phyloP scores from a whole-genome alignment of 1,140 invertebrate genomes.

The Tigriopus japonicus region DNA sequence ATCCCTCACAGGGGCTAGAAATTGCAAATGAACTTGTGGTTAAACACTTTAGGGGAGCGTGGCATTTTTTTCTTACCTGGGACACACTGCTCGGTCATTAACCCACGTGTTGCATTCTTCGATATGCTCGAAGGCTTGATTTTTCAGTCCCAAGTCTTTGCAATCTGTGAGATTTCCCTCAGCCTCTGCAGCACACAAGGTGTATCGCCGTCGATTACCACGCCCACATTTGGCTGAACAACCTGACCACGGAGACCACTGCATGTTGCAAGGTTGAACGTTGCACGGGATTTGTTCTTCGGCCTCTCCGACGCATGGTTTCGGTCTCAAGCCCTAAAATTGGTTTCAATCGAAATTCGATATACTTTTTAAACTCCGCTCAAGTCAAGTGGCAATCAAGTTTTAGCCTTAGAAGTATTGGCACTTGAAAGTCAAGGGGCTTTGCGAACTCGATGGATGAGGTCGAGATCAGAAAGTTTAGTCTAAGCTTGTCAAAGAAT shows the following conservation, averaged over 20 bases:
- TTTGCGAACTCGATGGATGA: no score
- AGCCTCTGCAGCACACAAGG: slow-evolving; percentile 18
- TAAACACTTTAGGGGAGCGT: no score
- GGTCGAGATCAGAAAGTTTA: slow-evolving; percentile 18
- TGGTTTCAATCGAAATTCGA: background rate
- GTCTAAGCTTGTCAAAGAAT: slow-evolving; percentile 14
- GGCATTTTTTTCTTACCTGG: no score
- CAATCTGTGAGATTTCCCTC: background rate
- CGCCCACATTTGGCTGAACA: slow-evolving; percentile 17
- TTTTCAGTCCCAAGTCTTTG: background rate
- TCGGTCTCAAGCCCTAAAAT: background rate
- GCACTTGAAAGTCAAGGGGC: no score
- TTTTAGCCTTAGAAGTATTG: no score
- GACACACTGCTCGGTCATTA: slow-evolving; percentile 17
- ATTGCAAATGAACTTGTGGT: background rate
- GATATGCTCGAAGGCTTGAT: slow-evolving; percentile 15
- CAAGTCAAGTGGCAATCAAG: no score
- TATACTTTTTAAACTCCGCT: no score
- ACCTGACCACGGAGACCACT: slow-evolving; percentile 16
- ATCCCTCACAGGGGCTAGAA: slow-evolving; percentile 15
- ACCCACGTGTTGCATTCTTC: slow-evolving; percentile 20
- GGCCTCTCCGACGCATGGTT: slow-evolving; percentile 10
- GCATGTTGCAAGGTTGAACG: slow-evolving; percentile 20
- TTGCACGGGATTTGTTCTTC: slow-evolving; percentile 18
- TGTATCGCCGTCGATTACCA: slow-evolving; percentile 15